Percentiles rank a stretch among this genome's conserved stretches.
Conservation (phyloP, 2,797 vertebrate species). For the Megaceryle alcyon region DNA sequence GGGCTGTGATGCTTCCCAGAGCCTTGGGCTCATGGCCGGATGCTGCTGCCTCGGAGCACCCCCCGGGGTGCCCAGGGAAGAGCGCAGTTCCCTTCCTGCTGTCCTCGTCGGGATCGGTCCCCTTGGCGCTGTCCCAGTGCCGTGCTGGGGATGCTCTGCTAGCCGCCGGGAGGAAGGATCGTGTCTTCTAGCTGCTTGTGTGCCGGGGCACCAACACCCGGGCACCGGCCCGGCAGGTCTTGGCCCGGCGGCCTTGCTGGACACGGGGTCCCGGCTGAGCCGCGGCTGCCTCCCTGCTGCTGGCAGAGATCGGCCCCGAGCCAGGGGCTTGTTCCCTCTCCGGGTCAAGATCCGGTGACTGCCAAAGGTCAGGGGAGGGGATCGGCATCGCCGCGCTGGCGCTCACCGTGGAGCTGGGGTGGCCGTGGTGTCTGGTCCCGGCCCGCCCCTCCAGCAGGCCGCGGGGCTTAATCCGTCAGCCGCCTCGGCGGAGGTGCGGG, state of each 20-base stretch:
- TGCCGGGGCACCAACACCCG: background rate
- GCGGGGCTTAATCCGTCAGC: background rate
- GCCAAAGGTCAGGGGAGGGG: background rate
- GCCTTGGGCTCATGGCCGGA: background rate
- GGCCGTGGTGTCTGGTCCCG: background rate
- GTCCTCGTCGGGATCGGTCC: background rate
- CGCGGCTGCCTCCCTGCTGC: background rate
- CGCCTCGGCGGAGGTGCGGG: background rate
- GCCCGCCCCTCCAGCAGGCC: background rate
- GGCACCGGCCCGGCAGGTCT: background rate
- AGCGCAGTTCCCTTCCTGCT: background rate
- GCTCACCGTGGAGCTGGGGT: background rate
- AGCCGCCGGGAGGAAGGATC: background rate
- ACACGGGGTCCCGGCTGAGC: background rate
- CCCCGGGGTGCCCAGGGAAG: background rate
- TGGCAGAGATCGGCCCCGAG: background rate
- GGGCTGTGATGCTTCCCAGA: background rate
- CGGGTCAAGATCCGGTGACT: background rate
- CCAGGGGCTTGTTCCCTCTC: background rate
- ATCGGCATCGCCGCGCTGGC: background rate
- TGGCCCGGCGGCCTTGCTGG: background rate
- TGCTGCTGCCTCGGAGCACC: background rate
- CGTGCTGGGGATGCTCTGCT: background rate
- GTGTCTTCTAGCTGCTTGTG: background rate
- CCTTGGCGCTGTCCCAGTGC: fast-evolving